These are phyloP conservation scores for Tromatobia lineatoria DNA, from an alignment of 2,888 invertebrate genomes.

Conservation along the genomic window DNA sequence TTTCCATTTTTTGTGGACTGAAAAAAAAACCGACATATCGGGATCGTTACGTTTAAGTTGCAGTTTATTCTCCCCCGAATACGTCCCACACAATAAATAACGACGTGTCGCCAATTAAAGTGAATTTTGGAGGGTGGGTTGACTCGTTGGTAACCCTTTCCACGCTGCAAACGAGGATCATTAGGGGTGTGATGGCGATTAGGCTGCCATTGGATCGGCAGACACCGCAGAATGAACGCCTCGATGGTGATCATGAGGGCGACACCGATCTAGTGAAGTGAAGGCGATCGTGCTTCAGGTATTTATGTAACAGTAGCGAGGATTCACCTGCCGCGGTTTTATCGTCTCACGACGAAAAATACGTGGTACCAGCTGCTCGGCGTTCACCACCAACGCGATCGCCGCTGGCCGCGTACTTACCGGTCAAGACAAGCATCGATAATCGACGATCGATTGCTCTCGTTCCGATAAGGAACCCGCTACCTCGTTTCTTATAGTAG, in stretches of 20 bases:
- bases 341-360: constrained; percentile 48
- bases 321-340: constrained; percentile 79
- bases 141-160: constrained; percentile 57
- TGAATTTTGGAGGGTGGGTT: constrained; percentile 72
- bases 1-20: not conserved
- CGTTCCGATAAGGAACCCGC: constrained; percentile 65
- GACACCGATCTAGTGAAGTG: constrained; percentile 42
- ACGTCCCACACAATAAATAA: constrained; percentile 67
- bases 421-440: constrained; percentile 66
- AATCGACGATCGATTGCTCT: constrained; percentile 69
- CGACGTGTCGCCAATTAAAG: constrained; percentile 81
- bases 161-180: constrained; percentile 72
- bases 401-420: constrained; percentile 51
- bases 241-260: constrained; percentile 54
- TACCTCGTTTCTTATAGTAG: constrained; percentile 62
- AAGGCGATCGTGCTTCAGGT: constrained; percentile 26
- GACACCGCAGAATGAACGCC: constrained; percentile 67
- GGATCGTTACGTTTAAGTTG: not conserved
- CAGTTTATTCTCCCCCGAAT: not conserved
- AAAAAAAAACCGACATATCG: not conserved
- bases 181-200: constrained; percentile 82
- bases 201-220: constrained; percentile 74
- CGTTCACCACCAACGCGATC: constrained; percentile 61
- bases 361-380: constrained; percentile 53
- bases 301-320: constrained; percentile 43